Evolutionary conservation across 2,113 vertebrate species (phyloP).

Genomic region (Sebastes schlegelii): DNA sequence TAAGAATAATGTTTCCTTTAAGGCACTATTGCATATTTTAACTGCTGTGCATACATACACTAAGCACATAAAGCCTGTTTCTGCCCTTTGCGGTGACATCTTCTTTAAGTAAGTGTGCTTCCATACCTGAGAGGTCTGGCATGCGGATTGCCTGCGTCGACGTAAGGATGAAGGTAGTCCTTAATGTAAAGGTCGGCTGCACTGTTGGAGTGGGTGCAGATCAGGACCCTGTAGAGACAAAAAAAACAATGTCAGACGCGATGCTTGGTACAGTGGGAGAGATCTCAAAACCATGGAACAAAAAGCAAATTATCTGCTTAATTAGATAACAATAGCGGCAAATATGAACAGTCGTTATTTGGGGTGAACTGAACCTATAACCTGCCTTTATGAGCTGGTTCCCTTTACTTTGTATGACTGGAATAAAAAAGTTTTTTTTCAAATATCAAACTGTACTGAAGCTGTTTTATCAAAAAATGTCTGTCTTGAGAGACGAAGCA

Average conservation of each 20-base stretch:
- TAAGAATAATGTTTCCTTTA: neutral
- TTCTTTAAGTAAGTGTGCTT: neutral
- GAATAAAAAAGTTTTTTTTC: neutral
- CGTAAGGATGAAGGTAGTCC: slow-evolving; percentile 99
- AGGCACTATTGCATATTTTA: neutral
- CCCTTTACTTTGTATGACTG: neutral
- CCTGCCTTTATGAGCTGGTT: neutral
- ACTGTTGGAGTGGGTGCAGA: slow-evolving; percentile 99
- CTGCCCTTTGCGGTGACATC: neutral
- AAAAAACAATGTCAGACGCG: slow-evolving; percentile 17
- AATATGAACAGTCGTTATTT: neutral
- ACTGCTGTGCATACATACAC: slow-evolving; percentile 2
- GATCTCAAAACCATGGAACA: neutral
- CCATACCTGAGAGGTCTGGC: slow-evolving; percentile 99
- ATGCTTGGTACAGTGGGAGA: neutral
- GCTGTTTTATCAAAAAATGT: neutral
- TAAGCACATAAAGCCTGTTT: neutral
- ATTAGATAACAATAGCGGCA: neutral
- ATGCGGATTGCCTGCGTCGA: slow-evolving; percentile 98
- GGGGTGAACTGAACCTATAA: neutral
- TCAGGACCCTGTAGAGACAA: slow-evolving; percentile 93
- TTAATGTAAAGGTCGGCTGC: slow-evolving; percentile 99
- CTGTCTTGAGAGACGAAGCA: neutral
- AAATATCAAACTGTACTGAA: neutral
- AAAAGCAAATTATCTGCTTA: neutral